Evolutionary conservation across 2,113 vertebrate genomes (phyloP).

Genomic region (Rhinoderma darwinii): DNA sequence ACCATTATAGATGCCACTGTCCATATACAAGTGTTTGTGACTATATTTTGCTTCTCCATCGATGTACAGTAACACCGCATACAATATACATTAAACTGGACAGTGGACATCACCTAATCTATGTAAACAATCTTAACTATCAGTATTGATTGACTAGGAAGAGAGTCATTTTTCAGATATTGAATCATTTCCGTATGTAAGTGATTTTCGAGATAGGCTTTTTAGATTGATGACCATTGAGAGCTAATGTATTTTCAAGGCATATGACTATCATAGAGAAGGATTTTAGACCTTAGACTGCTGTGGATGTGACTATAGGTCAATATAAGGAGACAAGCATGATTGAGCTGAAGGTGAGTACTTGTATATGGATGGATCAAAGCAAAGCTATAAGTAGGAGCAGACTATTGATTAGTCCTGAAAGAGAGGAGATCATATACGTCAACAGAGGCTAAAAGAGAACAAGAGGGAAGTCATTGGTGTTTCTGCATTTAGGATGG

Average conservation of each 20-base stretch:
- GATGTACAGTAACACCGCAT: background rate
- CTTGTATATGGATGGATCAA: background rate
- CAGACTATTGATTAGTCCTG: slow-evolving; percentile 19
- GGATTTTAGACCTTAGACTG: background rate
- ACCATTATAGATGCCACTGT: too few relatives aligned
- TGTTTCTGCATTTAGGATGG: background rate
- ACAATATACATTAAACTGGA: background rate
- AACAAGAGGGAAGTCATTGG: background rate
- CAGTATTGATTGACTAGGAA: slow-evolving; percentile 14
- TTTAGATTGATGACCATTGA: slow-evolving; percentile 10
- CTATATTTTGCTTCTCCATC: background rate
- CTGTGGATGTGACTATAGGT: background rate
- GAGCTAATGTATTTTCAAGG: background rate
- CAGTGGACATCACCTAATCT: background rate
- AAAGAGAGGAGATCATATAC: slow-evolving; percentile 16
- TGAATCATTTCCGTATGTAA: slow-evolving; percentile 33
- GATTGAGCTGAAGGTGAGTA: slow-evolving; percentile 28
- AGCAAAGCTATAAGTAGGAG: slow-evolving; percentile 8
- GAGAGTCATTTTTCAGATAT: slow-evolving; percentile 16
- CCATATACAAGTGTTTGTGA: background rate
- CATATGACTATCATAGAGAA: slow-evolving; percentile 24
- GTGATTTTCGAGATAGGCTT: slow-evolving; percentile 17
- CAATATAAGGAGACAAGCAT: background rate
- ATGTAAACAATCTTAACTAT: background rate
- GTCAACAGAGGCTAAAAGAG: background rate